These are phyloP conservation scores for roundworm (Caenorhabditis elegans) DNA, from an alignment of 1,140 invertebrate genomes.

Conservation along the genomic window DNA sequence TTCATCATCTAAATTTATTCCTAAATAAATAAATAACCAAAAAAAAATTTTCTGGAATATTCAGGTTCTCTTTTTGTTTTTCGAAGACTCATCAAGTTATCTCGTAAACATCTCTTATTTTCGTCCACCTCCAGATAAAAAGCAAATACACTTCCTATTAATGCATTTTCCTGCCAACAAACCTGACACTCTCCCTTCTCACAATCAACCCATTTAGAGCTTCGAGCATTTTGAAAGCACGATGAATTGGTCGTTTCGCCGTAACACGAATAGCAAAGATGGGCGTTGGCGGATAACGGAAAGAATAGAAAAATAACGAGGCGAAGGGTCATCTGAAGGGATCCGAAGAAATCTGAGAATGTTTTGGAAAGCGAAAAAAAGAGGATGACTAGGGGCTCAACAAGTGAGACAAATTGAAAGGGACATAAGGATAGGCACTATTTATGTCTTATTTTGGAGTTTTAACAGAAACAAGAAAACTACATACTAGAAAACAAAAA, in stretches of 20 bases:
- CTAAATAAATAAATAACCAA: too few relatives aligned
- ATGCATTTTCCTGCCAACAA: neutral
- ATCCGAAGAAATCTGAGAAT: neutral
- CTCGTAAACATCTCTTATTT: too few relatives aligned
- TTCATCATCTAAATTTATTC: too few relatives aligned
- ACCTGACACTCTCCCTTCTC: conserved; percentile 38
- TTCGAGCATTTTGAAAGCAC: conserved; percentile 25
- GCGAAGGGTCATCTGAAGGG: neutral
- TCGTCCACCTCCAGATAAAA: too few relatives aligned
- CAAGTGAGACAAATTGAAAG: conserved; percentile 23
- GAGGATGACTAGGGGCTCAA: neutral
- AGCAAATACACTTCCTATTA: too few relatives aligned
- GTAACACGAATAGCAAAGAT: conserved; percentile 30
- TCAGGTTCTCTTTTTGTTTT: too few relatives aligned
- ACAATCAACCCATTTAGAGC: conserved; percentile 36
- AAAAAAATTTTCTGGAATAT: too few relatives aligned
- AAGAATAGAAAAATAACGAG: conserved; percentile 9
- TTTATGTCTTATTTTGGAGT: neutral
- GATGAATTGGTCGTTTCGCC: conserved; percentile 18
- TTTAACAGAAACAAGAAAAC: conserved; percentile 1
- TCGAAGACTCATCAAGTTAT: too few relatives aligned
- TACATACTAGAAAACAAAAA: conserved; percentile 32
- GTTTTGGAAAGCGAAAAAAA: neutral
- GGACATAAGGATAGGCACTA: neutral
- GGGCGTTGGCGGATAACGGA: neutral